These are phyloP conservation scores for Sialia sialis DNA, from an alignment of 2,113 vertebrate genomes.

Conservation along the genomic window DNA sequence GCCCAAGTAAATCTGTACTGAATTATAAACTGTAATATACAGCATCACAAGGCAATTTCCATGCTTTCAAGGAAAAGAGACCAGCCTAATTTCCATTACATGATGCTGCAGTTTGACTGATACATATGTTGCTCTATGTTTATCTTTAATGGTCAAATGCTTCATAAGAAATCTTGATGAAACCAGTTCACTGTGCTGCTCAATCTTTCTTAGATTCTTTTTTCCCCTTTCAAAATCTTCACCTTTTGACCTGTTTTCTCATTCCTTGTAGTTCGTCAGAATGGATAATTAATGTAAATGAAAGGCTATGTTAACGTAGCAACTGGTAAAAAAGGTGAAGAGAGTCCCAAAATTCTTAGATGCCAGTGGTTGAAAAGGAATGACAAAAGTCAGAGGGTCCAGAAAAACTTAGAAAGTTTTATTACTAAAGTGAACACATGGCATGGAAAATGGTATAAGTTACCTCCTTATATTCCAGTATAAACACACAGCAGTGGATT, in stretches of 20 bases:
- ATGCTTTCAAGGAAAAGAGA: neutral
- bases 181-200: neutral
- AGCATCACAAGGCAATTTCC: neutral
- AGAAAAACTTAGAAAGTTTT: neutral
- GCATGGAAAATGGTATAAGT: neutral
- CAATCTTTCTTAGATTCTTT: neutral
- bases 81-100: neutral
- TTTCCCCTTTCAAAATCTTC: neutral
- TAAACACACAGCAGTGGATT: neutral
- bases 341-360: rapidly evolving
- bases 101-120: neutral
- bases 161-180: neutral
- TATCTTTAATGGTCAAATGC: neutral
- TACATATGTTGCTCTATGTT: neutral
- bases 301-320: neutral
- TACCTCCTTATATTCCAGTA: neutral
- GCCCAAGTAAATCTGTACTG: neutral
- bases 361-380: neutral
- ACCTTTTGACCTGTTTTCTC: neutral
- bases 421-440: neutral
- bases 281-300: neutral
- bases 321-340: neutral
- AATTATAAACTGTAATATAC: neutral
- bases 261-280: neutral
- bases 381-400: neutral